Percentiles rank a stretch among this genome's conserved stretches.
Evolutionary conservation across 2,797 vertebrate genomes (phyloP).

Genomic region (Buphagus erythrorhynchus): DNA sequence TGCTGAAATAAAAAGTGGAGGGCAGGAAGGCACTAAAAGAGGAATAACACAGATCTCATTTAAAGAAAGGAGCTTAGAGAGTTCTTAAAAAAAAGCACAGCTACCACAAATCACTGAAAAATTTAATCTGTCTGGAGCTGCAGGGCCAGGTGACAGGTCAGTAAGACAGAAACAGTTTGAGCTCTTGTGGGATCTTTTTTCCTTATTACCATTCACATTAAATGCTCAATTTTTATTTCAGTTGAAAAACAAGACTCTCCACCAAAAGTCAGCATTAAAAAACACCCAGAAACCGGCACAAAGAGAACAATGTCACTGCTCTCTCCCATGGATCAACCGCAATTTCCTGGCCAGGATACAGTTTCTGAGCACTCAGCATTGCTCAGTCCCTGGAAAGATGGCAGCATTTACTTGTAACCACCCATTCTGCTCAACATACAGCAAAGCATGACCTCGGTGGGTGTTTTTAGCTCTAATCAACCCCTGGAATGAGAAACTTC

Average conservation of each 20-base stretch:
- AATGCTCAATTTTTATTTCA: neutral
- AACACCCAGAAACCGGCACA: neutral
- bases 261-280: neutral
- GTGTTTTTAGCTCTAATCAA: slow-evolving; percentile 13
- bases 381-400: neutral
- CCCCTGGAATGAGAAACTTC: neutral
- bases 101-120: slow-evolving; percentile 18
- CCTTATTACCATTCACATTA: neutral
- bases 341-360: neutral
- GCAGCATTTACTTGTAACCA: neutral
- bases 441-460: neutral
- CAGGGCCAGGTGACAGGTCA: neutral
- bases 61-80: neutral
- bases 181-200: neutral
- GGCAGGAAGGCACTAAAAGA: neutral
- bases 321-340: neutral
- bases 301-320: neutral
- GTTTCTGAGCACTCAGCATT: neutral
- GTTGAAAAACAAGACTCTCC: neutral
- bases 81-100: neutral
- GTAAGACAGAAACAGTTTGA: neutral
- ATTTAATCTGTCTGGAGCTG: neutral
- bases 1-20: neutral
- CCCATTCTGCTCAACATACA: neutral
- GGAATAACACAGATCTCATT: neutral